These are phyloP conservation scores for Acestrorhynchus altus DNA, from an alignment of 2,797 vertebrate genomes.

Conservation along the genomic window DNA sequence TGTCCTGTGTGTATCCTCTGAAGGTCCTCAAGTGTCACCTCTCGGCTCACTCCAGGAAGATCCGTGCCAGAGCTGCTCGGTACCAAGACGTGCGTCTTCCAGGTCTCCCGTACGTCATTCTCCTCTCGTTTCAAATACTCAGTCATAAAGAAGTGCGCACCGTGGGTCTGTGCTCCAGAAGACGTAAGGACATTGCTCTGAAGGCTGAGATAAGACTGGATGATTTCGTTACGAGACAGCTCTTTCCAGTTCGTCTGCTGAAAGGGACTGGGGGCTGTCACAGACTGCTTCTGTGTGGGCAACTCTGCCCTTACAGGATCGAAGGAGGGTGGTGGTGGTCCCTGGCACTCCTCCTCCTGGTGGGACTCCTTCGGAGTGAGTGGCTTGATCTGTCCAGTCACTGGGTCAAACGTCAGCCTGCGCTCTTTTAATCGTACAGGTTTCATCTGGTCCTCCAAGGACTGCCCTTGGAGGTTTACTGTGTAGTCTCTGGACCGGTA, in stretches of 20 bases:
- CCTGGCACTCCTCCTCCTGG: constrained; percentile 79
- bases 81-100: constrained; percentile 89
- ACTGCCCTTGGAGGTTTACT: constrained; percentile 91
- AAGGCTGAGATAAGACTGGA: constrained; percentile 97
- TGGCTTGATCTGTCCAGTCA: constrained; percentile 97
- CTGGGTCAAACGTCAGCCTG: constrained; percentile 94
- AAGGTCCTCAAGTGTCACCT: constrained; percentile 85
- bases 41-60: constrained; percentile 87
- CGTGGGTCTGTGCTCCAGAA: constrained; percentile 92
- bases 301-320: constrained; percentile 84
- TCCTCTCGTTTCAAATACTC: constrained; percentile 98
- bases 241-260: constrained; percentile 99
- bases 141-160: constrained; percentile 97
- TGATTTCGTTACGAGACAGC: constrained; percentile 94
- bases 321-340: constrained; percentile 62
- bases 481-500: constrained; percentile 92
- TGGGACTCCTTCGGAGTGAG: constrained; percentile 91
- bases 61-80: constrained; percentile 78
- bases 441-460: constrained; percentile 88
- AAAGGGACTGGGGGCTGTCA: constrained; percentile 87
- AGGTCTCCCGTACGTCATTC: constrained; percentile 82
- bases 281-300: constrained; percentile 77
- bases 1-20: constrained; percentile 85
- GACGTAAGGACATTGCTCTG: constrained; percentile 98
- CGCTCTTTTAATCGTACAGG: constrained; percentile 98